Percentiles rank a stretch among this genome's conserved stretches.
phyloP scores from a whole-genome alignment of 2,113 vertebrate species.

The Menura novaehollandiae region DNA sequence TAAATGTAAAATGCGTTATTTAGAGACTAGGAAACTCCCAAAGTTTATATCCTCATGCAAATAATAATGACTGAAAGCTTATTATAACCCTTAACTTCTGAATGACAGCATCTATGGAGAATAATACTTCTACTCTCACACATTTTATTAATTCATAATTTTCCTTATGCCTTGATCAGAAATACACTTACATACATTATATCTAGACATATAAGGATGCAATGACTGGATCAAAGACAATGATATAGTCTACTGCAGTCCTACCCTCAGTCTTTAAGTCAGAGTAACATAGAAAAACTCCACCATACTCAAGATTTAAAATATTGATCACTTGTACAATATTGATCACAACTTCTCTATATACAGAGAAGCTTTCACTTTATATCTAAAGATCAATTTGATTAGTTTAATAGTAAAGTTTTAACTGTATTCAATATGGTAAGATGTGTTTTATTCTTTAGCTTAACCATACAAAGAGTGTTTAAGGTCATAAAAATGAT shows the following conservation, averaged over 20 bases:
- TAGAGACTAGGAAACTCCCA: neutral
- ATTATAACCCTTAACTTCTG: neutral
- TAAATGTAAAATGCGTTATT: neutral
- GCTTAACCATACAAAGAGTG: neutral
- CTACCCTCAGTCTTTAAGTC: neutral
- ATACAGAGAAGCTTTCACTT: neutral
- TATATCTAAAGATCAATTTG: neutral
- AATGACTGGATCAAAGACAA: neutral
- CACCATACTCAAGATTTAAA: neutral
- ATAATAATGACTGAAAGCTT: neutral
- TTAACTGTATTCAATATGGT: neutral
- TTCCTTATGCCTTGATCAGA: neutral
- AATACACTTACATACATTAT: neutral
- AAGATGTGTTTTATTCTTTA: neutral
- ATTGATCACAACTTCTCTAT: neutral
- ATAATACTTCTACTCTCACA: neutral
- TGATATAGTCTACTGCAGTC: neutral
- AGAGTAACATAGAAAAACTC: neutral
- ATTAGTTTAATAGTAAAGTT: neutral
- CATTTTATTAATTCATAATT: neutral
- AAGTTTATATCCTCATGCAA: neutral
- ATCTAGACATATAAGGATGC: neutral
- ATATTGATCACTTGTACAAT: neutral
- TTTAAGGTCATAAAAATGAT: neutral
- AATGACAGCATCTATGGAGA: neutral